Evolutionary conservation across 1,140 invertebrate species (phyloP).

Genomic region (Probaryconus sp.): DNA sequence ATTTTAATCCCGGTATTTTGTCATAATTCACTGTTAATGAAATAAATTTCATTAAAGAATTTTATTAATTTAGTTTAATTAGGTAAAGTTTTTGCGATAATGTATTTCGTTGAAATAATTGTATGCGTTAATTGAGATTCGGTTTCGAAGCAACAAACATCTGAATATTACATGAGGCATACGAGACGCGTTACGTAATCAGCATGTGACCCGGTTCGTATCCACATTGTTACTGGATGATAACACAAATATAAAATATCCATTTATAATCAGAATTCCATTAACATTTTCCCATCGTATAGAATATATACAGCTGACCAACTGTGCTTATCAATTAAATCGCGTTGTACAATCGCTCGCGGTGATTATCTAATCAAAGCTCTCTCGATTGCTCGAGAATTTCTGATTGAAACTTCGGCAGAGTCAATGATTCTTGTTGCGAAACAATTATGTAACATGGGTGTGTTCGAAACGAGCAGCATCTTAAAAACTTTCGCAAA

Average conservation of each 20-base stretch:
- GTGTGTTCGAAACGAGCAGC: conserved; percentile 7
- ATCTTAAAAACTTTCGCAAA: conserved; percentile 28
- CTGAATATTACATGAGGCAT: no score
- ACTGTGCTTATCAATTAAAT: conserved; percentile 17
- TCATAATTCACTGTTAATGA: no score
- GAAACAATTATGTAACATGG: conserved; percentile 19
- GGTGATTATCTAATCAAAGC: conserved; percentile 33
- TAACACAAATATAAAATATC: conserved; percentile 3
- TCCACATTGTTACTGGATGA: conserved; percentile 4
- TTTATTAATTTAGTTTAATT: no score
- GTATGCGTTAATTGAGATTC: no score
- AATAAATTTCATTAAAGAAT: no score
- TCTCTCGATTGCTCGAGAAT: background rate
- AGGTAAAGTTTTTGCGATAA: no score
- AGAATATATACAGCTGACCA: conserved; percentile 9
- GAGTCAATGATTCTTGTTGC: conserved; percentile 21
- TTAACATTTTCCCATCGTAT: background rate
- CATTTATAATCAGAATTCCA: conserved; percentile 6
- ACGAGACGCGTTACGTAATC: no score
- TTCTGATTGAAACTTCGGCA: background rate
- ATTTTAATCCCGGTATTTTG: no score
- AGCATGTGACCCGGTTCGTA: conserved; percentile 9
- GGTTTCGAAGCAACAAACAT: no score
- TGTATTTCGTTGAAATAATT: no score
- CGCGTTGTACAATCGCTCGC: conserved; percentile 15